Percentiles rank a stretch among this genome's conserved stretches.
Conservation (phyloP, 2,797 vertebrate genomes). For the Falco biarmicus region DNA sequence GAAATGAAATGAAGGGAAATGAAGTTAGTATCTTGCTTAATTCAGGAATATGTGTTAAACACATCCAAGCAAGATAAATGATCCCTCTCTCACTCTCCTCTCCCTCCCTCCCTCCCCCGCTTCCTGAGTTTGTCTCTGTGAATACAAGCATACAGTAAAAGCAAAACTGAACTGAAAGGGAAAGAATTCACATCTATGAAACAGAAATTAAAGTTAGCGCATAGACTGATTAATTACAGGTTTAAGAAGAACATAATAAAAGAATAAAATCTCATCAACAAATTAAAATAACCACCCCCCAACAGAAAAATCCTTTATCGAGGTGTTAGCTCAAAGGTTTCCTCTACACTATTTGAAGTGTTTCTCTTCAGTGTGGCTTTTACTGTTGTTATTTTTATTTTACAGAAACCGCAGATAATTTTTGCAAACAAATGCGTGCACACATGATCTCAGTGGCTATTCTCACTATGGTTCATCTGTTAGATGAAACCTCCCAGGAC, state of each 20-base stretch:
- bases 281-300: background rate
- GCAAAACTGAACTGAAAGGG: constrained; percentile 11
- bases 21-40: constrained; percentile 63
- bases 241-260: background rate
- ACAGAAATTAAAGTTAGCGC: background rate
- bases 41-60: constrained; percentile 62
- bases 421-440: background rate
- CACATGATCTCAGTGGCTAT: background rate
- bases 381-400: constrained; percentile 27
- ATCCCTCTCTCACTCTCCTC: background rate
- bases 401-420: background rate
- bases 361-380: background rate
- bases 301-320: background rate
- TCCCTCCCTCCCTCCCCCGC: background rate
- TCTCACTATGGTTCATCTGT: background rate
- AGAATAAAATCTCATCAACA: constrained; percentile 12
- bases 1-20: constrained; percentile 51
- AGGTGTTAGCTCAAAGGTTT: background rate
- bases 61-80: constrained; percentile 59
- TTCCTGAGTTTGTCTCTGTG: constrained; percentile 34
- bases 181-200: background rate
- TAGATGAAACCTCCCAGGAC: background rate
- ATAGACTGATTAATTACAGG: background rate
- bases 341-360: background rate
- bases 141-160: constrained; percentile 5